Evolutionary conservation across 2,113 vertebrate species (phyloP), one percentile per base, ranked within the genome.

Genomic region (Nipponia nippon): DNA sequence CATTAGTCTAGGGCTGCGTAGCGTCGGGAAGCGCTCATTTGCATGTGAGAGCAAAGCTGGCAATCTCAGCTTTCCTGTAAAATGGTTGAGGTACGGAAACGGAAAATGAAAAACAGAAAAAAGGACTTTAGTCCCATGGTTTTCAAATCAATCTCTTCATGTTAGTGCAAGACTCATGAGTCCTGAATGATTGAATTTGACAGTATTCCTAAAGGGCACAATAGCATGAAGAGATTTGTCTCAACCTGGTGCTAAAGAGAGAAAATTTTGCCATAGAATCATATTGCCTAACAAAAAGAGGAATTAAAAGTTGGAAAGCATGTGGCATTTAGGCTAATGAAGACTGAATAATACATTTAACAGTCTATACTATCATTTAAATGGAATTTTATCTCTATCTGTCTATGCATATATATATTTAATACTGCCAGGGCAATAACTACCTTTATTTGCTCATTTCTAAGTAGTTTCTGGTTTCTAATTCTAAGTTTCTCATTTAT

Each of bases 151-250:
- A 87, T 97, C 94, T 94, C 73, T 91, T 97, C 93, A 55, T 83
- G 91, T 95, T 95, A 94, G 89, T 92, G 92, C 92, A 95, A 82
- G 90, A 90, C 83, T 89, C 67, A 16, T 16, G 59, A 92, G 83
- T 95, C 66, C 78, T 91, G 96, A 91, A 61, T 95, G 84, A 97
- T 94, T 97, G 77, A 91, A 97, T 94, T 92, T 96, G 97, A 96
- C 97, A 97, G 83, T 84, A 91, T 89, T 97, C 83, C 87, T 95
- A 36, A 91, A 96, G 92, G 96, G 92, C 91, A 95, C 77, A 84
- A 79, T 2, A 93, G 87, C 92, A 82, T 84, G 86, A 92, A 95
- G 89, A 91, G 87, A 96, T 97, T 91, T 91, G 61, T 87, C 94
- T 94, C 89, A 95, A 58, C 47, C 83, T 83, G 73, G 81, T 85